Evolutionary conservation across 2,797 vertebrate genomes (phyloP).

Genomic region (Poecilia wingei): DNA sequence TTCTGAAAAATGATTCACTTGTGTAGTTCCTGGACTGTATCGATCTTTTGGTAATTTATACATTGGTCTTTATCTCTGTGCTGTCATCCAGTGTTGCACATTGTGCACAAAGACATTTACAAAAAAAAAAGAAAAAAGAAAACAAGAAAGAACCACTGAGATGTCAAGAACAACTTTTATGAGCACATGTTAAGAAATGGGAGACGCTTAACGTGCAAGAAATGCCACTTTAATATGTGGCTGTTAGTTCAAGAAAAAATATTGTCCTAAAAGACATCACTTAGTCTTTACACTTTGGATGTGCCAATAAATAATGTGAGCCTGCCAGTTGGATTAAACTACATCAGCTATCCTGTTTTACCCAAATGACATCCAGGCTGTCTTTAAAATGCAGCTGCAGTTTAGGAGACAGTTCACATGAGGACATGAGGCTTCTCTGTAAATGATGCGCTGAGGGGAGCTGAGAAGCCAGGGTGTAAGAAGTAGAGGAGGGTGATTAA

Average conservation of each 20-base stretch:
- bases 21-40: slow-evolving; percentile 24
- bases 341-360: slow-evolving; percentile 36
- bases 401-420: slow-evolving; percentile 49
- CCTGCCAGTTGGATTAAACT: slow-evolving; percentile 31
- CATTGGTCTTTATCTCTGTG: slow-evolving; percentile 37
- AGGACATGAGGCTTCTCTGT: slow-evolving; percentile 56
- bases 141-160: slow-evolving; percentile 3
- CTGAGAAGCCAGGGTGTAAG: slow-evolving; percentile 40
- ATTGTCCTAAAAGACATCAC: neutral
- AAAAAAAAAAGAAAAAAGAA: slow-evolving; percentile 6
- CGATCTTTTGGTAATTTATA: slow-evolving; percentile 46
- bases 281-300: slow-evolving; percentile 18
- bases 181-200: slow-evolving; percentile 23
- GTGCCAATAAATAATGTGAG: slow-evolving; percentile 39
- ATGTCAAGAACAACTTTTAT: slow-evolving; percentile 21
- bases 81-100: slow-evolving; percentile 15
- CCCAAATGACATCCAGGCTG: slow-evolving; percentile 10
- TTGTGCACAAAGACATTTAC: slow-evolving; percentile 28
- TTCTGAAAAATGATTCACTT: slow-evolving; percentile 38
- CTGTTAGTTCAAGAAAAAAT: slow-evolving; percentile 22
- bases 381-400: slow-evolving; percentile 27
- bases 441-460: slow-evolving; percentile 54
- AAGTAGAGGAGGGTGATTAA: slow-evolving; percentile 53
- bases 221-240: slow-evolving; percentile 9
- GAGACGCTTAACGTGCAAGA: slow-evolving; percentile 12